phyloP scores from a whole-genome alignment of 2,113 vertebrate species.

The Scomber scombrus region DNA sequence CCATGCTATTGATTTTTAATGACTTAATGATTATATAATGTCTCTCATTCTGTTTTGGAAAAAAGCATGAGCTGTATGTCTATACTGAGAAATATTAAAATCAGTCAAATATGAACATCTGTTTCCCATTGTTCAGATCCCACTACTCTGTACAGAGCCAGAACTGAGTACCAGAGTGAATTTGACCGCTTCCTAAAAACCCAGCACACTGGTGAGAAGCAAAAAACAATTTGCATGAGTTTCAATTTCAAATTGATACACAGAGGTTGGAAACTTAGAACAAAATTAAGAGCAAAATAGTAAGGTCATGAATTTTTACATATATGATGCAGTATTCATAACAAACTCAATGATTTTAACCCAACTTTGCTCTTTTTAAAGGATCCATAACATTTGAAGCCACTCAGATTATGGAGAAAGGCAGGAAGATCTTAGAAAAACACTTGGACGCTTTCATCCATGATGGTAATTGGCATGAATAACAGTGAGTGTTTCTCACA shows the following conservation, averaged over 20 bases:
- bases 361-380: slow-evolving; percentile 30
- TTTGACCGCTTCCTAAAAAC: slow-evolving; percentile 60
- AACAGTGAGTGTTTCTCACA: slow-evolving; percentile 9
- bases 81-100: not conserved
- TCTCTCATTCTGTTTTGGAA: not conserved
- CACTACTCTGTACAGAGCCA: slow-evolving; percentile 80
- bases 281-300: not conserved
- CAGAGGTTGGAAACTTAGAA: not conserved
- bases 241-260: not conserved
- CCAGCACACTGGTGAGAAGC: slow-evolving; percentile 44
- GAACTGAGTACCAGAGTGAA: slow-evolving; percentile 83
- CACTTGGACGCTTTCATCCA: slow-evolving; percentile 77
- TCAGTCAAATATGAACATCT: not conserved
- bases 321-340: not conserved
- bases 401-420: slow-evolving; percentile 79
- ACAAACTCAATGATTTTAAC: not conserved
- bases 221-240: not conserved
- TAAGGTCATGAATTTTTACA: not conserved
- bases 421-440: slow-evolving; percentile 75
- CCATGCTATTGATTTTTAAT: not conserved
- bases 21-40: not conserved
- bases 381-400: slow-evolving; percentile 59
- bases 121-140: slow-evolving; percentile 63
- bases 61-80: not conserved
- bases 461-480: slow-evolving; percentile 61